Percentiles rank a stretch among this genome's conserved stretches.
Conservation (phyloP, 2,797 vertebrate species). For the Girardinus metallicus region DNA sequence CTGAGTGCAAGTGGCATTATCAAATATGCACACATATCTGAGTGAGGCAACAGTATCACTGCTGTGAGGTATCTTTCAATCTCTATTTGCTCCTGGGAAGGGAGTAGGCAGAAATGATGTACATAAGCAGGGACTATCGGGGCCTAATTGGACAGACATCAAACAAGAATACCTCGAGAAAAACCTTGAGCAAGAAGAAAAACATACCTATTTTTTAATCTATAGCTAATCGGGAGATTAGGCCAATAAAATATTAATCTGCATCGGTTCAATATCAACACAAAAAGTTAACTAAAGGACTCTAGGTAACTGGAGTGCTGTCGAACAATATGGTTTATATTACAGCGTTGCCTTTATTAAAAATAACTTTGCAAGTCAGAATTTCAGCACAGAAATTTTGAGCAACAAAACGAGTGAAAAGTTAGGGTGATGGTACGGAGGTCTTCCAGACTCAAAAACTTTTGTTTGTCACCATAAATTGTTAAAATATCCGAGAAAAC, state of each 20-base stretch:
- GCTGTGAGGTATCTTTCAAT: conserved; percentile 43
- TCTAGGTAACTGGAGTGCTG: neutral
- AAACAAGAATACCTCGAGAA: conserved; percentile 38
- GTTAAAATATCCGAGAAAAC: neutral
- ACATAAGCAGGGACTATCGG: conserved; percentile 24
- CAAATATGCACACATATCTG: conserved; percentile 51
- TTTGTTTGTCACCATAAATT: neutral
- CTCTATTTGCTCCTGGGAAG: conserved; percentile 40
- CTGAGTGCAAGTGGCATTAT: conserved; percentile 44
- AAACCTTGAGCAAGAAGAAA: conserved; percentile 22
- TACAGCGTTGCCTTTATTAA: neutral
- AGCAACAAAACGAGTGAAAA: neutral
- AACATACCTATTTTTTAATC: conserved; percentile 34
- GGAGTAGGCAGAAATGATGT: conserved; percentile 28
- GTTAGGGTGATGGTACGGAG: neutral
- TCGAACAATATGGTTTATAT: neutral
- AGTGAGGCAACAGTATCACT: conserved; percentile 46
- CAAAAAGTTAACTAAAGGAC: neutral
- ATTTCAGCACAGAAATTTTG: neutral
- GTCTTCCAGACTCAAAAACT: neutral
- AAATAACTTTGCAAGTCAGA: neutral
- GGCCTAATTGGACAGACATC: conserved; percentile 49
- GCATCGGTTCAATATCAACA: neutral
- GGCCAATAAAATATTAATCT: neutral
- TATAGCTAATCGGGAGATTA: conserved; percentile 22